These are phyloP conservation scores for Drosophila infuscata DNA, from an alignment of 2,888 invertebrate genomes.

Conservation along the genomic window DNA sequence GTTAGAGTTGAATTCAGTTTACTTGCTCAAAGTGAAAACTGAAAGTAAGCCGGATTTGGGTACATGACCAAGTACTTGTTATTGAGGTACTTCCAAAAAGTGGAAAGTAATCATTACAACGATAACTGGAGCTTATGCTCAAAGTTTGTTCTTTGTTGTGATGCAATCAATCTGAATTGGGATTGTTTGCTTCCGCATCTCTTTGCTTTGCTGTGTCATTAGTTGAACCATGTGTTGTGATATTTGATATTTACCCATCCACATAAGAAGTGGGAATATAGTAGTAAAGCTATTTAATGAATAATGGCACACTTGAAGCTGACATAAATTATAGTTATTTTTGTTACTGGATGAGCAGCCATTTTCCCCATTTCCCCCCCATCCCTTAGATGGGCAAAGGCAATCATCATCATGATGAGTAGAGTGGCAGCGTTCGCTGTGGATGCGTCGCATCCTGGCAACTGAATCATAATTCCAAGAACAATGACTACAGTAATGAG, in stretches of 20 bases:
- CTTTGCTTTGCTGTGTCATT: background rate
- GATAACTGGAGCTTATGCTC: background rate
- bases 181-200: background rate
- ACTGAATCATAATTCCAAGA: slow-evolving; percentile 47
- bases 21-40: background rate
- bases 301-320: slow-evolving; percentile 17
- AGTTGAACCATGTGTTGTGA: slow-evolving; percentile 5
- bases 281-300: slow-evolving; percentile 43
- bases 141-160: background rate
- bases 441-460: slow-evolving; percentile 26
- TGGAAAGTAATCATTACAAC: background rate
- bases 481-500: slow-evolving; percentile 64
- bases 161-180: slow-evolving; percentile 1
- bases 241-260: slow-evolving; percentile 27
- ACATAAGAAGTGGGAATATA: slow-evolving; percentile 25
- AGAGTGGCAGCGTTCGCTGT: slow-evolving; percentile 20
- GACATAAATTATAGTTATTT: slow-evolving; percentile 41
- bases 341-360: background rate
- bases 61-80: background rate
- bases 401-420: slow-evolving; percentile 45
- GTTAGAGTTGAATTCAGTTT: background rate
- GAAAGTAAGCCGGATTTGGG: background rate
- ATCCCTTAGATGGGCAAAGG: slow-evolving; percentile 3
- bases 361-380: background rate
- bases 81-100: background rate